Percentiles rank a stretch among this genome's conserved stretches.
These are phyloP conservation scores for Xylocampa areola DNA, from an alignment of 2,888 invertebrate species.

Conservation along the genomic window DNA sequence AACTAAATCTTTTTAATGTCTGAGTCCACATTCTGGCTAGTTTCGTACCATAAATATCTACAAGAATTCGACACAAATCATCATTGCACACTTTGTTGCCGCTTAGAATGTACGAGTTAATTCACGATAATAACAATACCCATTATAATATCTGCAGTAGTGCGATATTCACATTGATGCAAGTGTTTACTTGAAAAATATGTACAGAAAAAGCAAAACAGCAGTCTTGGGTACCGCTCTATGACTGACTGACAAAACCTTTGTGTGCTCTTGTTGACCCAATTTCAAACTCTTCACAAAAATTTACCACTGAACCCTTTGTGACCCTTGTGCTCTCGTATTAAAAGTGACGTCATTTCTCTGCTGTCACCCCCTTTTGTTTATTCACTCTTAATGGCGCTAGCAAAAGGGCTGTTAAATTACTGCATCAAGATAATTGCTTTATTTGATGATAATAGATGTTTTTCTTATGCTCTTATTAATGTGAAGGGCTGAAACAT, in stretches of 20 bases:
- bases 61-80: no score
- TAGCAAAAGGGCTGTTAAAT: conserved; percentile 2
- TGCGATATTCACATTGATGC: not conserved
- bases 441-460: conserved; percentile 12
- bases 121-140: no score
- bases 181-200: not conserved
- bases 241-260: no score
- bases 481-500: not conserved
- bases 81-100: no score
- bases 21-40: no score
- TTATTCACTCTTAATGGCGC: conserved; percentile 24
- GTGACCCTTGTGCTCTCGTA: conserved; percentile 34
- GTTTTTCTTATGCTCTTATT: not conserved
- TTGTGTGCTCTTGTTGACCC: conserved; percentile 54
- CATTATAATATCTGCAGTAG: no score
- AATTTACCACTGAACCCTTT: conserved; percentile 50
- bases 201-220: conserved; percentile 18
- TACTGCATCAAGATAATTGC: conserved; percentile 10
- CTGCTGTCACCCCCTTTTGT: conserved; percentile 36
- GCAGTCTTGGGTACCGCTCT: no score
- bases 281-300: conserved; percentile 52
- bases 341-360: conserved; percentile 44
- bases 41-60: no score
- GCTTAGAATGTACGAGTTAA: no score
- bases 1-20: no score